A percentile compares a stretch with the other conserved stretches of the same genome.
These are phyloP conservation scores for Patella depressa DNA, from an alignment of 2,888 invertebrate genomes.

Conservation along the genomic window DNA sequence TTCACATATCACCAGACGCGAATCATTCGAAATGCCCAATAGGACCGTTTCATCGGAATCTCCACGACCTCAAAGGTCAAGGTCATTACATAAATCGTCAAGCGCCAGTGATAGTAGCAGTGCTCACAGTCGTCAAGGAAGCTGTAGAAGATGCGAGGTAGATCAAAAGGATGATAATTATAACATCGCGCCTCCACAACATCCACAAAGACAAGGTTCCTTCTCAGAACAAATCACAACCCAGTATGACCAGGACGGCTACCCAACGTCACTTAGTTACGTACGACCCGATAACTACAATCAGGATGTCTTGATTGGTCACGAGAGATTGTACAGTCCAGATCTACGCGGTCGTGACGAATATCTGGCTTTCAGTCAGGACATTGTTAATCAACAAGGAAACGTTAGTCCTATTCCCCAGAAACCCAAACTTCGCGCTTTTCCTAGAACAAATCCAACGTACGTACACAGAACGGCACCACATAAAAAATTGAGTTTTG, in stretches of 20 bases:
- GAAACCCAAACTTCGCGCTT: constrained; percentile 65
- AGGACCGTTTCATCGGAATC: constrained; percentile 49
- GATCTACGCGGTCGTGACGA: constrained; percentile 44
- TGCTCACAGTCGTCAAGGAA: constrained; percentile 42
- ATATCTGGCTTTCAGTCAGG: constrained; percentile 63
- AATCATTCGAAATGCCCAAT: constrained; percentile 45
- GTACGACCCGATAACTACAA: constrained; percentile 38
- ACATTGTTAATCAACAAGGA: constrained; percentile 59
- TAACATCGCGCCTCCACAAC: constrained; percentile 12
- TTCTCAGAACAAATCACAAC: constrained; percentile 35
- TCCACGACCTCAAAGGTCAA: constrained; percentile 49
- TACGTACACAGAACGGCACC: constrained; percentile 42
- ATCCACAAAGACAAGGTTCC: constrained; percentile 41
- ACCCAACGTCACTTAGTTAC: constrained; percentile 38
- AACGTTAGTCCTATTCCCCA: constrained; percentile 53
- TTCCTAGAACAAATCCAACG: constrained; percentile 70
- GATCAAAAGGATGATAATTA: constrained; percentile 20
- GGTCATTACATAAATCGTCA: constrained; percentile 37
- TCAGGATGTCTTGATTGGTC: constrained; percentile 31
- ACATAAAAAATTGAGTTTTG: constrained; percentile 40
- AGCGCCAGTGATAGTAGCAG: constrained; percentile 28
- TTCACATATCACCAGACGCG: constrained; percentile 47
- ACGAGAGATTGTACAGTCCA: constrained; percentile 45
- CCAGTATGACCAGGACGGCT: constrained; percentile 33
- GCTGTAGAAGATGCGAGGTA: constrained; percentile 26